Percentiles rank a stretch among this genome's conserved stretches.
These are phyloP conservation scores for Ischnus inquisitorius DNA, from an alignment of 2,888 invertebrate species.

Conservation along the genomic window DNA sequence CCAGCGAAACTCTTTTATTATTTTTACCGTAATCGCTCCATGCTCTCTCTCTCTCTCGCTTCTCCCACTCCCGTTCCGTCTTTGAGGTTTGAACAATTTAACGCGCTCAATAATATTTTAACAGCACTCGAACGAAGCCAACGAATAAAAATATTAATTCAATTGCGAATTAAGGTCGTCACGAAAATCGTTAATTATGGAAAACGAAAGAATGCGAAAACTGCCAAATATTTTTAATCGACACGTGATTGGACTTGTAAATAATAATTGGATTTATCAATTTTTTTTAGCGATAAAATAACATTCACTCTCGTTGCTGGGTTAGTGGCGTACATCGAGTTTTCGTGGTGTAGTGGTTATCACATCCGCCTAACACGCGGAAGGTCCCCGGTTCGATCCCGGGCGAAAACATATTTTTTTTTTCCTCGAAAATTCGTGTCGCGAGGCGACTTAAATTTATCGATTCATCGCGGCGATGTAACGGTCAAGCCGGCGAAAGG, in stretches of 20 bases:
- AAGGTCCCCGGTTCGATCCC: constrained; percentile 96
- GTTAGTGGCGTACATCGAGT: constrained; percentile 80
- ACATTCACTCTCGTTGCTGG: neutral
- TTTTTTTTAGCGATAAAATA: neutral
- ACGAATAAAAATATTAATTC: neutral
- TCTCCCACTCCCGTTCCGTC: constrained; percentile 45
- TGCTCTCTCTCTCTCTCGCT: constrained; percentile 20
- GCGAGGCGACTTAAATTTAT: neutral
- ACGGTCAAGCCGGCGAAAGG: too few species aligned
- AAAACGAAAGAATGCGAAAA: neutral
- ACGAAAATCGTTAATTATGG: neutral
- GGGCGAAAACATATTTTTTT: constrained; percentile 90
- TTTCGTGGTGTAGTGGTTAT: constrained; percentile 96
- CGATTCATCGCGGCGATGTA: too few species aligned
- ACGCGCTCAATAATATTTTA: neutral
- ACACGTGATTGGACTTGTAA: neutral
- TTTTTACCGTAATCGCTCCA: constrained; percentile 24
- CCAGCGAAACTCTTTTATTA: constrained; percentile 59
- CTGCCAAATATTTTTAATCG: neutral
- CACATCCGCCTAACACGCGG: constrained; percentile 97
- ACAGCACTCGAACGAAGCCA: neutral
- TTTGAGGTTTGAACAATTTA: neutral
- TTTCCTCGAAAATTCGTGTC: neutral
- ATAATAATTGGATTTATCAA: neutral
- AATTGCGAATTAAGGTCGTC: neutral